Evolutionary conservation across 2,113 vertebrate species (phyloP).

Genomic region (Apodemus sylvaticus): DNA sequence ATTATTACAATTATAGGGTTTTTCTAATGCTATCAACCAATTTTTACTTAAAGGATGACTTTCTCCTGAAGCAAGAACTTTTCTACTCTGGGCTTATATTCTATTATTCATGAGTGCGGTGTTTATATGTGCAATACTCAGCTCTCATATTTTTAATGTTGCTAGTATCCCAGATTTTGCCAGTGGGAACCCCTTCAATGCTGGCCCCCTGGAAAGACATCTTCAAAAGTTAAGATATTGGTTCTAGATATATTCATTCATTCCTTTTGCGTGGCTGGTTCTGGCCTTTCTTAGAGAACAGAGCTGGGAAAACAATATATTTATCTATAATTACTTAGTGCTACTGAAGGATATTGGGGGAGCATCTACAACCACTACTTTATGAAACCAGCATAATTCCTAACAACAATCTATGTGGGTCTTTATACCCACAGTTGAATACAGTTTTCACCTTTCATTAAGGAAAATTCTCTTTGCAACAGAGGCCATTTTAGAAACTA

Average conservation of each 20-base stretch:
- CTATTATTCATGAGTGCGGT: neutral
- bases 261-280: neutral
- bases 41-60: neutral
- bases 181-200: neutral
- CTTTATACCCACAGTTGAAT: neutral
- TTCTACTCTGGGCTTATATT: neutral
- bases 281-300: neutral
- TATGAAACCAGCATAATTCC: neutral
- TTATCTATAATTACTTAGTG: neutral
- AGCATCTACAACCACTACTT: neutral
- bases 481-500: neutral
- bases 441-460: neutral
- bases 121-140: neutral
- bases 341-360: neutral
- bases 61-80: neutral
- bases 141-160: neutral
- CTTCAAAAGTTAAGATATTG: neutral
- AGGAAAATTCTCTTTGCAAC: neutral
- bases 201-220: neutral
- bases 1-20: neutral
- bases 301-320: neutral
- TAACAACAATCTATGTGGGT: neutral
- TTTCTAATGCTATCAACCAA: slow-evolving; percentile 6
- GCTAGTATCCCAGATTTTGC: neutral
- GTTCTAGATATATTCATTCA: neutral